These are phyloP conservation scores for Ancistrus triradiatus DNA, from an alignment of 2,113 vertebrate genomes.

Conservation along the genomic window DNA sequence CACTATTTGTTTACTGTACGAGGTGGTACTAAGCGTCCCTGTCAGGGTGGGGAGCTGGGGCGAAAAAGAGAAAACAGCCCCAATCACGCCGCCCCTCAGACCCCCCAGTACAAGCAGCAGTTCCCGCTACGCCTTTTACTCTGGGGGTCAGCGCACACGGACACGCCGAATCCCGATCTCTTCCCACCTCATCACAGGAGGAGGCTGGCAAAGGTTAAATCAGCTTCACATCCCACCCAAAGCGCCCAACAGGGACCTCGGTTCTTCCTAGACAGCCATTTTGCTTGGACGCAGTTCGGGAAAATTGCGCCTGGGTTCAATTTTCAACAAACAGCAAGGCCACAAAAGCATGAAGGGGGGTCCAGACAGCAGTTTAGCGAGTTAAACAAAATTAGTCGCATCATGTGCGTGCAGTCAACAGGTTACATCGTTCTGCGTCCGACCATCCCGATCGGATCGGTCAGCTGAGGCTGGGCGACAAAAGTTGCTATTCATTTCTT, in stretches of 20 bases:
- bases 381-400: neutral
- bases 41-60: slow-evolving; percentile 82
- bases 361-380: neutral
- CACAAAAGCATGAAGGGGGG: neutral
- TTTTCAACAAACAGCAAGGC: neutral
- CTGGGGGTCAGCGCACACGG: slow-evolving; percentile 86
- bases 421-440: no score
- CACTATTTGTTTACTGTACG: slow-evolving; percentile 34
- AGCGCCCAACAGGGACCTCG: slow-evolving; percentile 29
- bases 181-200: slow-evolving; percentile 84
- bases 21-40: slow-evolving; percentile 79
- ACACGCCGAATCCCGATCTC: slow-evolving; percentile 90
- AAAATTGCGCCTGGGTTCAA: neutral
- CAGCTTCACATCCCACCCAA: slow-evolving; percentile 72
- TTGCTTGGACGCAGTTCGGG: no score
- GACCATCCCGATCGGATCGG: no score
- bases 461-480: slow-evolving; percentile 41
- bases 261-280: slow-evolving; percentile 2
- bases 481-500: slow-evolving; percentile 47
- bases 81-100: slow-evolving; percentile 78
- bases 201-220: slow-evolving; percentile 97
- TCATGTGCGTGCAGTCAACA: slow-evolving; percentile 8
- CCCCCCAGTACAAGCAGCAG: slow-evolving; percentile 78
- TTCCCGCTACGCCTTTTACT: slow-evolving; percentile 86
- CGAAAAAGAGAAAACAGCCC: slow-evolving; percentile 82